Conservation (phyloP, 1,140 invertebrate species). For the Drosophila simulans region DNA sequence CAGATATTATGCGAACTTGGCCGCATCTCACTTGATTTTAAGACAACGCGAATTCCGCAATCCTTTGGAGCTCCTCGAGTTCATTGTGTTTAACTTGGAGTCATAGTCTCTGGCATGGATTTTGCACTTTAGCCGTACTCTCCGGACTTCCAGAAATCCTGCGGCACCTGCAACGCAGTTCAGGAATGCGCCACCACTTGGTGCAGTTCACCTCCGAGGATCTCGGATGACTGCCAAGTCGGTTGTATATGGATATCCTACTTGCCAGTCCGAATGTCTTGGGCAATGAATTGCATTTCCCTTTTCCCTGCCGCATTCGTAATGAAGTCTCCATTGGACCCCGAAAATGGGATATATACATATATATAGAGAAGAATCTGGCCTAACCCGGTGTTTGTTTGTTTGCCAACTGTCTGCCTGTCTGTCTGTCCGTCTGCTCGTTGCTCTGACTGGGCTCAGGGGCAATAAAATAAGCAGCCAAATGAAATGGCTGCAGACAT, state of each 20-base stretch:
- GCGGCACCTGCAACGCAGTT: neutral
- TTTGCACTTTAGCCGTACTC: neutral
- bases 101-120: neutral
- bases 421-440: constrained; percentile 57
- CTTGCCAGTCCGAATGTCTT: constrained; percentile 26
- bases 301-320: constrained; percentile 49
- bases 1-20: too few relatives aligned
- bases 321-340: constrained; percentile 53
- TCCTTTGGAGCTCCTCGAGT: neutral
- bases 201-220: constrained; percentile 9
- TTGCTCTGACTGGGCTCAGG: constrained; percentile 14
- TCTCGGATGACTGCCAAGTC: neutral
- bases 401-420: constrained; percentile 65
- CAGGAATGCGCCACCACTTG: constrained; percentile 9
- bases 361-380: constrained; percentile 15
- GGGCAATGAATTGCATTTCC: constrained; percentile 64
- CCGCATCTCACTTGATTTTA: too few relatives aligned
- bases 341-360: constrained; percentile 15
- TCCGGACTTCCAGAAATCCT: neutral
- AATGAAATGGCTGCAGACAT: constrained; percentile 76
- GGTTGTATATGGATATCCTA: neutral
- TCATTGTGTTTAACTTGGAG: too few relatives aligned
- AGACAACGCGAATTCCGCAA: neutral
- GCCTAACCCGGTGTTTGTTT: constrained; percentile 58
- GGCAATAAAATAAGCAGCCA: constrained; percentile 77